These are phyloP conservation scores for Diadumene lineata DNA, from an alignment of 92 coral and sea anemone genomes.

Conservation along the genomic window DNA sequence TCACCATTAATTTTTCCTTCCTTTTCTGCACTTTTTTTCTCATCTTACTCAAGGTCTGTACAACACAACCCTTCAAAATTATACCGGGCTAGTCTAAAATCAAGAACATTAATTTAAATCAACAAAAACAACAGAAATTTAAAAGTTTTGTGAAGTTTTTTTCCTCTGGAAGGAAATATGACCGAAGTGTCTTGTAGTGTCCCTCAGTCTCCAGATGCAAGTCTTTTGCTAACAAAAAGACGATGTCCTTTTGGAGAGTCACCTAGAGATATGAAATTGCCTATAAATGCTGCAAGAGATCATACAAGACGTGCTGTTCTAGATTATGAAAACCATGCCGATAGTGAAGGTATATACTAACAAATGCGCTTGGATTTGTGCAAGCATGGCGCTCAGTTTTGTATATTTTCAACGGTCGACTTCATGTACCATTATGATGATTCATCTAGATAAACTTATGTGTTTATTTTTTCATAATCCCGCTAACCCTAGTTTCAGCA, in stretches of 20 bases:
- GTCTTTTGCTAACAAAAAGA: slow-evolving; percentile 81
- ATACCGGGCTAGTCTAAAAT: background rate
- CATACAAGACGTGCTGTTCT: slow-evolving; percentile 1
- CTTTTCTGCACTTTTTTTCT: background rate
- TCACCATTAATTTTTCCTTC: background rate
- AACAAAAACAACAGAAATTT: background rate
- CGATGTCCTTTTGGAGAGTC: slow-evolving; percentile 92
- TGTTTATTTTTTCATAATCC: too few species aligned
- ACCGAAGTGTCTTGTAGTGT: slow-evolving; percentile 63
- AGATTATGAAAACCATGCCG: background rate
- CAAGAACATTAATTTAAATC: background rate
- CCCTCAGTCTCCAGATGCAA: slow-evolving; percentile 74
- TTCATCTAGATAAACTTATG: too few species aligned
- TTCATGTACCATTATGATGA: too few species aligned
- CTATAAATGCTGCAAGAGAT: slow-evolving; percentile 24
- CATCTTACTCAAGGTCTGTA: background rate
- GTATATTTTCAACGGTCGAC: background rate
- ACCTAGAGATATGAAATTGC: slow-evolving; percentile 60
- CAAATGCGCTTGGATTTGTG: background rate
- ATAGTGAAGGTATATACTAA: background rate
- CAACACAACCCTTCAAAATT: background rate
- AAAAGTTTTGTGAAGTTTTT: background rate
- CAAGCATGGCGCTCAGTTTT: background rate
- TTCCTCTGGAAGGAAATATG: background rate
- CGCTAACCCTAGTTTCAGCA: too few species aligned